These are phyloP conservation scores for Polylopha cassiicola DNA, from an alignment of 2,888 invertebrate species.

Conservation along the genomic window DNA sequence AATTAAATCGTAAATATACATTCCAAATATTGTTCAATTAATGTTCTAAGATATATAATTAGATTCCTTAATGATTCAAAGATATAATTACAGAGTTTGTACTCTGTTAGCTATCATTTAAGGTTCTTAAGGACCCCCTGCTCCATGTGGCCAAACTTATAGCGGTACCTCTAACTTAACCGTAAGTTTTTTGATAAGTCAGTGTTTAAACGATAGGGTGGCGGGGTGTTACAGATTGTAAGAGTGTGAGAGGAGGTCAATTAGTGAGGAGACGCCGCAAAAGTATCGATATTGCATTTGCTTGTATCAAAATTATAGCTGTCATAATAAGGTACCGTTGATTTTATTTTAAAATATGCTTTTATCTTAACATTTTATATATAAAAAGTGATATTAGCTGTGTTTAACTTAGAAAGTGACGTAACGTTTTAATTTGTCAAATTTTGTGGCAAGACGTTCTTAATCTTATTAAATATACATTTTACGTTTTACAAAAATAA, in stretches of 20 bases:
- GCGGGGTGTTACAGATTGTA: constrained; percentile 66
- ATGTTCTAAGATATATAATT: background rate
- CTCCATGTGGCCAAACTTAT: constrained; percentile 56
- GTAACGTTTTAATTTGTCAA: too few relatives aligned
- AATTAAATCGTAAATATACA: too few relatives aligned
- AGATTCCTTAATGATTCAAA: background rate
- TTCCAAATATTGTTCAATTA: too few relatives aligned
- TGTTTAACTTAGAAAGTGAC: too few relatives aligned
- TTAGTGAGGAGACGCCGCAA: constrained; percentile 37
- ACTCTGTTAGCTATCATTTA: too few relatives aligned
- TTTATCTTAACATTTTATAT: too few relatives aligned
- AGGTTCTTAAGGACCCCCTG: constrained; percentile 21
- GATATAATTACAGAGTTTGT: too few relatives aligned
- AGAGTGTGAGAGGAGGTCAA: constrained; percentile 50
- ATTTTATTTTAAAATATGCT: too few relatives aligned
- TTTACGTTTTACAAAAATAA: too few relatives aligned
- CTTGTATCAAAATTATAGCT: background rate
- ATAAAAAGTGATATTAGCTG: too few relatives aligned
- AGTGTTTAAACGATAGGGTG: constrained; percentile 71
- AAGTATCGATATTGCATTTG: constrained; percentile 31
- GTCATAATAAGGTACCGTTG: background rate
- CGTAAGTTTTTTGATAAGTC: constrained; percentile 77
- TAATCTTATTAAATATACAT: too few relatives aligned
- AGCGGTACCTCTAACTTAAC: constrained; percentile 64
- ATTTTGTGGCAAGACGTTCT: too few relatives aligned